A percentile compares a stretch with the other conserved stretches of the same genome.
Conservation (phyloP, 2,113 vertebrate species). For the Scomber colias region DNA sequence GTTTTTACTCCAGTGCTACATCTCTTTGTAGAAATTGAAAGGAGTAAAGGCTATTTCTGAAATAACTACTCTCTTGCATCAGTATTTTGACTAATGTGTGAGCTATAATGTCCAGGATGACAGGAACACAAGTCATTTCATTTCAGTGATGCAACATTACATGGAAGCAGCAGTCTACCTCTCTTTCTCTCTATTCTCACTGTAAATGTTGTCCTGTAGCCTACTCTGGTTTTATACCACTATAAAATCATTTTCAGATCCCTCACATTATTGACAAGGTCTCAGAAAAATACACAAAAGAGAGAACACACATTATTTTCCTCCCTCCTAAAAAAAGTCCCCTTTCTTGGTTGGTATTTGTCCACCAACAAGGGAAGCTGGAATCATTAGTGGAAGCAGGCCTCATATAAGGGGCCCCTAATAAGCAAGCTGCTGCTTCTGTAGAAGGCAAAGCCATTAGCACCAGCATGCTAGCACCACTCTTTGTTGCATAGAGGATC, state of each 20-base stretch:
- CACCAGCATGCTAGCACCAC: slow-evolving; percentile 38
- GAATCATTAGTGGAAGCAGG: slow-evolving; percentile 39
- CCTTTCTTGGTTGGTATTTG: background rate
- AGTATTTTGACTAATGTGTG: slow-evolving; percentile 44
- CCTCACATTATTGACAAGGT: no score
- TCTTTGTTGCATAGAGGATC: slow-evolving; percentile 23
- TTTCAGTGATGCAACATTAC: slow-evolving; percentile 18
- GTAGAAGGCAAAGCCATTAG: slow-evolving; percentile 27
- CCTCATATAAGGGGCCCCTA: slow-evolving; percentile 30
- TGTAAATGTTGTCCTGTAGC: background rate
- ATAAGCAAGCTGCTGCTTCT: slow-evolving; percentile 52
- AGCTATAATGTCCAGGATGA: slow-evolving; percentile 34
- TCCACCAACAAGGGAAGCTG: slow-evolving; percentile 22
- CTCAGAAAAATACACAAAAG: background rate
- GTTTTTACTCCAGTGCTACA: slow-evolving; percentile 22
- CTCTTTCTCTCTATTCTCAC: background rate
- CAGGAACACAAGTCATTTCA: slow-evolving; percentile 21
- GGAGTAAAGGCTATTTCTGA: slow-evolving; percentile 43
- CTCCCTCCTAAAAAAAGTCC: background rate
- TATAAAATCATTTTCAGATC: background rate
- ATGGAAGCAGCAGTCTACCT: slow-evolving; percentile 18
- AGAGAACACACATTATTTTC: background rate
- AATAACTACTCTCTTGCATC: slow-evolving; percentile 52
- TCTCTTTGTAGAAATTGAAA: slow-evolving; percentile 5
- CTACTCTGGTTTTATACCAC: background rate